Conservation (phyloP, 2,113 vertebrate species). For the Boleophthalmus pectinirostris region DNA sequence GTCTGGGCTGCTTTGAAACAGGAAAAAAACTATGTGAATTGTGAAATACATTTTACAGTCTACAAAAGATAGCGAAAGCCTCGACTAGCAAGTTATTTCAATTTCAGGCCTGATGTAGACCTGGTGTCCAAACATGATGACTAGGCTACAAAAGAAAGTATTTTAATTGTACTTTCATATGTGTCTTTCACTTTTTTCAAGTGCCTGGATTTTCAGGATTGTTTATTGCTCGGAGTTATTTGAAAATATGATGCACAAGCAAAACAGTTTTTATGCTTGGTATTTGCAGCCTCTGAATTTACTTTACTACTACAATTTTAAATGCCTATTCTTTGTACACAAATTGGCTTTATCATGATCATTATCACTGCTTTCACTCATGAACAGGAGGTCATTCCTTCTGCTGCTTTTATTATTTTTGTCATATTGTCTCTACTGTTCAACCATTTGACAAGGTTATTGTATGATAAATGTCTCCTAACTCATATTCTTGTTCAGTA, state of each 20-base stretch:
- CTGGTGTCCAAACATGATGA: no score
- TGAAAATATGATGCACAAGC: no score
- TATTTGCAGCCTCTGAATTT: no score
- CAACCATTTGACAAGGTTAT: slow-evolving; percentile 13
- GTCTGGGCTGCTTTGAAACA: not conserved
- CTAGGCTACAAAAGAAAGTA: no score
- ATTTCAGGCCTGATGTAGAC: no score
- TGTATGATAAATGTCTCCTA: slow-evolving; percentile 12
- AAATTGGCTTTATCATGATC: not conserved
- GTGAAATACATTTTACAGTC: not conserved
- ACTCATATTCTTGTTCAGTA: slow-evolving; percentile 13
- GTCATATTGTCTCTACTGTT: slow-evolving; percentile 9
- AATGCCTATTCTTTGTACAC: no score
- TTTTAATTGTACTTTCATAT: no score
- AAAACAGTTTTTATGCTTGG: no score
- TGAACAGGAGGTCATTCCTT: slow-evolving; percentile 6
- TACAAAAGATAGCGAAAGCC: not conserved
- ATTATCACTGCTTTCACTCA: slow-evolving; percentile 3
- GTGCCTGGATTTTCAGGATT: no score
- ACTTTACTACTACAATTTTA: no score
- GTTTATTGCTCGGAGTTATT: no score
- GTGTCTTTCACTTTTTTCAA: no score
- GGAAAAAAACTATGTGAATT: not conserved
- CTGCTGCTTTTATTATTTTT: slow-evolving; percentile 27
- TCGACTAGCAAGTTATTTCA: not conserved